phyloP scores from a whole-genome alignment of 2,113 vertebrate species.

The Synchiropus splendidus region DNA sequence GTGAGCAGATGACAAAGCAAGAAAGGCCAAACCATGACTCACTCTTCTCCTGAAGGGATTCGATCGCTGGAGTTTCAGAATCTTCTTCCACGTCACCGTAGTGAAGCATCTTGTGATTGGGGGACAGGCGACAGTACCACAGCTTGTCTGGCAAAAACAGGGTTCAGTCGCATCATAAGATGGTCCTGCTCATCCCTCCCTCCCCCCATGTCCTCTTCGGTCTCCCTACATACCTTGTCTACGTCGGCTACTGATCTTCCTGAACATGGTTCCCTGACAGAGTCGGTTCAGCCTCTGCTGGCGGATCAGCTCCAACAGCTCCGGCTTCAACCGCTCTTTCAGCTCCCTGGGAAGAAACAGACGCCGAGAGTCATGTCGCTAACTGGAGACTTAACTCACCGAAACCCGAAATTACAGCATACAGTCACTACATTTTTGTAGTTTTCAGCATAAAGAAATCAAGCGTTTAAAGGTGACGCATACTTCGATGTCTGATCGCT shows the following conservation, averaged over 20 bases:
- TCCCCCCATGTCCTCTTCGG: too few species aligned
- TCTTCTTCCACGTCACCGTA: slow-evolving; percentile 87
- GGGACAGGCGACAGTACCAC: slow-evolving; percentile 94
- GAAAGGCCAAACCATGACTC: slow-evolving; percentile 27
- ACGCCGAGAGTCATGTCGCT: too few species aligned
- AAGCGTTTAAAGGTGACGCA: too few species aligned
- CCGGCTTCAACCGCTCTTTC: slow-evolving; percentile 85
- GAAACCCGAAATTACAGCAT: too few species aligned
- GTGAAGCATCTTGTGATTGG: slow-evolving; percentile 95
- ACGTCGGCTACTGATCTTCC: slow-evolving; percentile 89
- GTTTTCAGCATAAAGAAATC: too few species aligned
- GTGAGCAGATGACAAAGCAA: background rate
- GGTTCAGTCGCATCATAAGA: background rate
- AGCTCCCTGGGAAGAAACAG: slow-evolving; percentile 70
- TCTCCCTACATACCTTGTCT: too few species aligned
- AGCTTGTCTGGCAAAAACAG: slow-evolving; percentile 75
- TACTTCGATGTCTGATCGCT: too few species aligned
- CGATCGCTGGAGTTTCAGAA: slow-evolving; percentile 65
- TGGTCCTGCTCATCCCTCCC: too few species aligned
- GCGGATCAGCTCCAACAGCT: slow-evolving; percentile 83
- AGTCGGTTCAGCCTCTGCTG: slow-evolving; percentile 90
- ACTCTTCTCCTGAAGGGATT: slow-evolving; percentile 87
- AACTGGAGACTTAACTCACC: too few species aligned
- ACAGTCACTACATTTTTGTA: too few species aligned
- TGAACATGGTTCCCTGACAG: slow-evolving; percentile 89